Base-by-base conservation (phyloP, 2,797 vertebrate species). In the Gambusia yucatana region DNA sequence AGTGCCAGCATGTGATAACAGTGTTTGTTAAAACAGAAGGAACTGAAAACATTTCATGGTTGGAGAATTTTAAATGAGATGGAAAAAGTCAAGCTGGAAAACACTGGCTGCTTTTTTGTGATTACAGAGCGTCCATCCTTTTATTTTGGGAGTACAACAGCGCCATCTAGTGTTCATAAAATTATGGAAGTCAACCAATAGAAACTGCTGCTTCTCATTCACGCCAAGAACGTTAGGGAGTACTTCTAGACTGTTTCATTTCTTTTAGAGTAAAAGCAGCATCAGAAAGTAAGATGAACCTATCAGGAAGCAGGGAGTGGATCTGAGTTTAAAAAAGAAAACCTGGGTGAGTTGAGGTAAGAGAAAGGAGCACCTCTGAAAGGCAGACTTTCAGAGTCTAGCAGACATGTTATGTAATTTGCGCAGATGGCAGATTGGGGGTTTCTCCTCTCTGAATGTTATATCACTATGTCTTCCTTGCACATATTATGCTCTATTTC, bases 91-190 rank as follows among this genome's bases (percentile, higher is more conserved):
- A 78, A 73, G 57, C 78, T 57, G 36, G 69, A 50, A 73, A 61
- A 75, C 44, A 73, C 73, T 77, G 47, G 3, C 57, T 28, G 57
- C 22, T 30, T 25, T 57, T 36, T 44, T 65, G 0, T 36, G 57
- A 63, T 55, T 25, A 83, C 77, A 46, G 79, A 71, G 76, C 82
- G 71, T 59, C 73, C 43, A 4, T 41, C 25, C 65, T 81, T 65
- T 78, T 72, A 41, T 79, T 47, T 25, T 10, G 63, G 72, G 47
- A 25, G 57, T 67, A 78, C 89, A 84, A 85, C 57, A 82, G 92
- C 92, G 80, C 92, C 92, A 87, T 91, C 93, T 91, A 82, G 91
- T 91, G 93, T 30, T 55, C 5, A 22, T 8, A 72, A 9, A 59
- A 36, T 44, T 39, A 65, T 69, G 80, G 46, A 30, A 50, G 61